phyloP scores from a whole-genome alignment of 2,113 vertebrate species.

The Dendrocopos noguchii region DNA sequence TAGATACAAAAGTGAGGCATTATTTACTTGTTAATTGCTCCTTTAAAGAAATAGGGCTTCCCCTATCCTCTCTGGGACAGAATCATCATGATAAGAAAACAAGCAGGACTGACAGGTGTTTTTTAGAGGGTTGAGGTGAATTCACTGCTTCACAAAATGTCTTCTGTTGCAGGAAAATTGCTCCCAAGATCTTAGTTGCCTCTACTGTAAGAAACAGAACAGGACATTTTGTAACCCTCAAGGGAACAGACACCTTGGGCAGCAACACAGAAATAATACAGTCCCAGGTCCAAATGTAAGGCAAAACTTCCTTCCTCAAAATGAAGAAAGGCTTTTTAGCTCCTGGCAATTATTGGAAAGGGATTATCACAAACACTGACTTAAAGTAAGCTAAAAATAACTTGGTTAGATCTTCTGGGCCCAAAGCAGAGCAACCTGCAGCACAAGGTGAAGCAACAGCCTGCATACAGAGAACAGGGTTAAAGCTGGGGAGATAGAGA shows the following conservation, averaged over 20 bases:
- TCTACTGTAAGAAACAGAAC: not conserved
- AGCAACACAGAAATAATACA: not conserved
- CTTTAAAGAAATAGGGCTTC: not conserved
- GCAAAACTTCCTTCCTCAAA: not conserved
- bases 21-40: constrained; percentile 18
- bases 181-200: not conserved
- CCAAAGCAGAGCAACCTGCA: not conserved
- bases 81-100: not conserved
- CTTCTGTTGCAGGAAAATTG: not conserved
- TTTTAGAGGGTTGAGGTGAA: not conserved
- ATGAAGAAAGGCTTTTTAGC: not conserved
- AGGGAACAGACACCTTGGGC: not conserved
- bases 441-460: not conserved
- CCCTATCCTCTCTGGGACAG: not conserved
- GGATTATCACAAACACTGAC: not conserved
- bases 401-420: not conserved
- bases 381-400: not conserved
- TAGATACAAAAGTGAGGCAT: not conserved
- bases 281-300: not conserved
- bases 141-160: not conserved
- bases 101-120: not conserved
- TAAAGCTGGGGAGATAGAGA: not conserved
- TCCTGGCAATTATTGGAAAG: constrained; percentile 12
- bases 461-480: not conserved
- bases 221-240: not conserved